Evolutionary conservation across 2,113 vertebrate genomes (phyloP).

Genomic region (Syngnathus typhle): DNA sequence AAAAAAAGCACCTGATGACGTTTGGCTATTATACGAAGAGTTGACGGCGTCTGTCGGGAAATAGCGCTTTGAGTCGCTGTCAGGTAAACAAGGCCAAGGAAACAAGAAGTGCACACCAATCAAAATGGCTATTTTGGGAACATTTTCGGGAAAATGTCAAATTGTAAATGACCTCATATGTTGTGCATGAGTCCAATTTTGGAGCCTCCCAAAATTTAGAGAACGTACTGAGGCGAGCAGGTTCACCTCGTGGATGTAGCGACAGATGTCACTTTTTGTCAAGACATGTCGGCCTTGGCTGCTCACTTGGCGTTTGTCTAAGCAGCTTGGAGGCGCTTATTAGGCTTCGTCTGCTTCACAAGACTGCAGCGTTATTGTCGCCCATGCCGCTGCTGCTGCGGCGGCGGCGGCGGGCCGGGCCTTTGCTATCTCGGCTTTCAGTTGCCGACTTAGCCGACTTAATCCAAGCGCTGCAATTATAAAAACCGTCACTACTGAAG

Average conservation of each 20-base stretch:
- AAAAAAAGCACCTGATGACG: constrained; percentile 58
- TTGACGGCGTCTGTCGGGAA: constrained; percentile 38
- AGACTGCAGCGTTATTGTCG: background rate
- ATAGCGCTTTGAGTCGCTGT: constrained; percentile 20
- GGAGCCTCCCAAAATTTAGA: constrained; percentile 10
- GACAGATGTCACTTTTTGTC: constrained; percentile 17
- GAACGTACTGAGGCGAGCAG: background rate
- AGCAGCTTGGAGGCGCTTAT: background rate
- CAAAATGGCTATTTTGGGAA: no score
- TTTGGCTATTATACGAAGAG: constrained; percentile 54
- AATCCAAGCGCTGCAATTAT: background rate
- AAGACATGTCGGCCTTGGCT: constrained; percentile 18
- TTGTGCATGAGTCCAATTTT: background rate
- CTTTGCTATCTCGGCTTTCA: background rate
- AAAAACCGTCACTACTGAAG: background rate
- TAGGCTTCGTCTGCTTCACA: background rate
- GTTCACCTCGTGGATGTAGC: constrained; percentile 23
- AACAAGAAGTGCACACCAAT: constrained; percentile 8
- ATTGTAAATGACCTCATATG: no score
- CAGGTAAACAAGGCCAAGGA: constrained; percentile 31
- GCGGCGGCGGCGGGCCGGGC: background rate
- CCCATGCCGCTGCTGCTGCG: background rate
- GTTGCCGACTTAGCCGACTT: background rate
- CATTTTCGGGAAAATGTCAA: no score
- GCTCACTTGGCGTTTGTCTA: constrained; percentile 19